A percentile compares a stretch with the other conserved stretches of the same genome.
Evolutionary conservation across 2,888 invertebrate genomes (phyloP).

Genomic region (Acheta domesticus): DNA sequence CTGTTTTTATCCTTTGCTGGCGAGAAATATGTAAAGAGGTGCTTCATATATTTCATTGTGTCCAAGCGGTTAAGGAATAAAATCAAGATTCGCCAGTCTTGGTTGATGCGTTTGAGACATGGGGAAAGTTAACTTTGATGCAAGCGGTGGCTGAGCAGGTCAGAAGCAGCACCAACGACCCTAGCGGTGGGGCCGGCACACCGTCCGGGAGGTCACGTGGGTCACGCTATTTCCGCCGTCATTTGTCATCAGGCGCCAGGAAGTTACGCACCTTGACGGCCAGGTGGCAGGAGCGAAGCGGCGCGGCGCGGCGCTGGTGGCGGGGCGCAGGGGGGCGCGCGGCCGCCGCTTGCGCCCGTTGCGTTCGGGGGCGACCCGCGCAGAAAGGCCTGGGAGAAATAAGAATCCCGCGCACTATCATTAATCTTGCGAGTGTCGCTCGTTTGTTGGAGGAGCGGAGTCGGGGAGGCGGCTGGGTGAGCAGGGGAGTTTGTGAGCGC

Average conservation of each 20-base stretch:
- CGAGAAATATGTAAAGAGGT: too few species aligned
- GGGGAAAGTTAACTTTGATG: too few species aligned
- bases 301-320: too few species aligned
- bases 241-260: neutral
- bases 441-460: neutral
- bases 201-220: neutral
- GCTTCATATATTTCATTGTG: too few species aligned
- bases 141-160: too few species aligned
- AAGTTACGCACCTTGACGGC: neutral
- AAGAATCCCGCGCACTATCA: neutral
- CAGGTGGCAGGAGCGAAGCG: neutral
- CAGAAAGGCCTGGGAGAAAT: neutral
- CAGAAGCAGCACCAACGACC: too few species aligned
- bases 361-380: neutral
- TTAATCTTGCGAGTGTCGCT: conserved; percentile 1
- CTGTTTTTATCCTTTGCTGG: too few species aligned
- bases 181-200: too few species aligned
- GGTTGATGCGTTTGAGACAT: too few species aligned
- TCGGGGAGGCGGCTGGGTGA: neutral
- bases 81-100: neutral
- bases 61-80: neutral
- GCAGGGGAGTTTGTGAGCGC: too few species aligned
- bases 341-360: neutral
- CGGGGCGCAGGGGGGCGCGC: too few species aligned
- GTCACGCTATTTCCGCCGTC: neutral